Percentiles rank a stretch among this genome's conserved stretches.
These are phyloP conservation scores for Formica aserva DNA, from an alignment of 2,888 invertebrate species.

Conservation along the genomic window DNA sequence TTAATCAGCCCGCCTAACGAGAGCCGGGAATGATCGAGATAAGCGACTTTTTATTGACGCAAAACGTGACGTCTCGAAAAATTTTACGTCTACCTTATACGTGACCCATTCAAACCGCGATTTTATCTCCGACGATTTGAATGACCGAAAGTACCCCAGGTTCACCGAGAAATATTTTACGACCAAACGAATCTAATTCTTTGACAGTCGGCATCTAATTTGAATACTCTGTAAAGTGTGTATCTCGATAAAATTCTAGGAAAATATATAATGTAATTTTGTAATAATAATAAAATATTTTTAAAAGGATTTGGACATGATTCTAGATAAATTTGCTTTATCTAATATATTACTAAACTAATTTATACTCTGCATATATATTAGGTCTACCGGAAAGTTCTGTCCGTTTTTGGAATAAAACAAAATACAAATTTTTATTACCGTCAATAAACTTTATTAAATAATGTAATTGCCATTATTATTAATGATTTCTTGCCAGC, in stretches of 20 bases:
- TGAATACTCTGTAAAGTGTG: background rate
- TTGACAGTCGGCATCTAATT: background rate
- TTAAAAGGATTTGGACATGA: background rate
- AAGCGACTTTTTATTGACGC: slow-evolving; percentile 24
- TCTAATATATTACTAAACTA: background rate
- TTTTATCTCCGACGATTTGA: slow-evolving; percentile 41
- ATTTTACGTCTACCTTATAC: background rate
- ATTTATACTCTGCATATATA: background rate
- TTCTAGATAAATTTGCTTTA: background rate
- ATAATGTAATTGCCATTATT: too few relatives aligned
- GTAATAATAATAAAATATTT: slow-evolving; percentile 17
- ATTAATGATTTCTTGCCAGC: too few relatives aligned
- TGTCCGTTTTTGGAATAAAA: too few relatives aligned
- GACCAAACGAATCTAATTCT: slow-evolving; percentile 35
- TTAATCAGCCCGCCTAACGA: slow-evolving; percentile 41
- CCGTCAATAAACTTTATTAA: too few relatives aligned
- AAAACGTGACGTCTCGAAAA: slow-evolving; percentile 26
- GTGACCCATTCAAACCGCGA: background rate
- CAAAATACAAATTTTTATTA: too few relatives aligned
- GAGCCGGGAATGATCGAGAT: background rate
- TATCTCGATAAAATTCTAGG: background rate
- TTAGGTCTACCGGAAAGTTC: too few relatives aligned
- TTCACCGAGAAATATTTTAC: slow-evolving; percentile 11
- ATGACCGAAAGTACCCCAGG: background rate
- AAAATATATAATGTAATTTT: background rate